Conservation (phyloP, 2,113 vertebrate species). For the Ceuthmochares aereus region DNA sequence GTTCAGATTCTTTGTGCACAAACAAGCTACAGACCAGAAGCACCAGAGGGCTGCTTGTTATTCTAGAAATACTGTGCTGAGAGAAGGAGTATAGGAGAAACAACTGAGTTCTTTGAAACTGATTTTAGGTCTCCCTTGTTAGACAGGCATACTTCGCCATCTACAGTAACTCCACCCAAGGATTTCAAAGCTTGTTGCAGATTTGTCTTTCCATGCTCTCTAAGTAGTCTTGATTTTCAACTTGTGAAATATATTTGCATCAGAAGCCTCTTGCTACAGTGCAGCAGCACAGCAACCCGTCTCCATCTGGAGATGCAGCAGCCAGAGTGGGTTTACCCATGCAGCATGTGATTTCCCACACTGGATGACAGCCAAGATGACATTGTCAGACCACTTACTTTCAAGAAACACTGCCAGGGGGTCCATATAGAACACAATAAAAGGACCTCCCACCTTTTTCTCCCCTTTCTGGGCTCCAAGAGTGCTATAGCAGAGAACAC, state of each 20-base stretch:
- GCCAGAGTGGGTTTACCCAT: not conserved
- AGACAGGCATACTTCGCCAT: not conserved
- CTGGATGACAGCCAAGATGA: not conserved
- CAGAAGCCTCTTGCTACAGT: not conserved
- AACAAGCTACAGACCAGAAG: not conserved
- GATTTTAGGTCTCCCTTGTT: not conserved
- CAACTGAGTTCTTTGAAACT: not conserved
- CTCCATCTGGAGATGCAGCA: not conserved
- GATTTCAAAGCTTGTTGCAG: not conserved
- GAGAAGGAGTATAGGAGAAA: not conserved
- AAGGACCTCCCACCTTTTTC: not conserved
- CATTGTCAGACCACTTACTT: not conserved
- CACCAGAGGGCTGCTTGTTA: not conserved
- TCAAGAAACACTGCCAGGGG: not conserved
- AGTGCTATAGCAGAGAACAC: not conserved
- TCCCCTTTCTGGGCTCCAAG: not conserved
- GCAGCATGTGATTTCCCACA: not conserved
- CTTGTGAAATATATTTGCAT: not conserved
- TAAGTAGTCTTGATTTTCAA: not conserved
- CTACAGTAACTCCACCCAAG: not conserved
- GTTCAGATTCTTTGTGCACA: not conserved
- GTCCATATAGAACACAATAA: not conserved
- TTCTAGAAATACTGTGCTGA: not conserved
- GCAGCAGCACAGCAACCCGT: not conserved
- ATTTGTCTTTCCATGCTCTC: not conserved